Conservation (phyloP, 2,888 invertebrate genomes). For the Philereme vetulata region DNA sequence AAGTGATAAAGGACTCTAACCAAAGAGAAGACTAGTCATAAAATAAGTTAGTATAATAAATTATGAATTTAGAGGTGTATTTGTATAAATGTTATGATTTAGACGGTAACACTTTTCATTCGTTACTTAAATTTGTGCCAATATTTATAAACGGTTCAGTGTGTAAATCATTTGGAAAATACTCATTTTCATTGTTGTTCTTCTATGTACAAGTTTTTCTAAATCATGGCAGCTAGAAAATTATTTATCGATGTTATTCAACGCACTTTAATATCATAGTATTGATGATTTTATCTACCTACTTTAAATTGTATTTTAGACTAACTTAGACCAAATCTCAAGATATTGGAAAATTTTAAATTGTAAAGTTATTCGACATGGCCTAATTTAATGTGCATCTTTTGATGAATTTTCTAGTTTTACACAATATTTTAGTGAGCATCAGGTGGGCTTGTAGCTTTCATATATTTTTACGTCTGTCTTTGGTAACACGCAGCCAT, state of each 20-base stretch:
- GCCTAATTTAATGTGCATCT: conserved; percentile 25
- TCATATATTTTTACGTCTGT: conserved; percentile 10
- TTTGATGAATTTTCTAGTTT: conserved; percentile 52
- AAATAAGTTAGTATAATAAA: conserved; percentile 28
- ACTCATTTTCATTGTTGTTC: conserved; percentile 20
- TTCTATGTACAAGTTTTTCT: not conserved
- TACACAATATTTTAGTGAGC: conserved; percentile 50
- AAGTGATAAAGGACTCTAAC: conserved; percentile 36
- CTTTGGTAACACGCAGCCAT: conserved; percentile 9
- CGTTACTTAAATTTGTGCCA: conserved; percentile 32
- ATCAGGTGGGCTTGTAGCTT: conserved; percentile 8
- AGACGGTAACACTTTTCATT: conserved; percentile 20
- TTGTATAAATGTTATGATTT: conserved; percentile 20
- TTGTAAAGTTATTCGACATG: conserved; percentile 17
- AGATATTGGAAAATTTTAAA: conserved; percentile 8
- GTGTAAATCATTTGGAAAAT: conserved; percentile 13
- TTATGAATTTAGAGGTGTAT: conserved; percentile 17
- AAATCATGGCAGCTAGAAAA: conserved; percentile 4
- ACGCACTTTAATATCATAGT: conserved; percentile 17
- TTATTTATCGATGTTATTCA: conserved; percentile 9
- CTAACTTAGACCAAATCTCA: not conserved
- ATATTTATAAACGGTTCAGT: conserved; percentile 10
- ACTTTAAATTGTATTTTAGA: conserved; percentile 5
- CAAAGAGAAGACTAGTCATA: conserved; percentile 40
- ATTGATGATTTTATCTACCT: not conserved